Evolutionary conservation across 2,888 invertebrate species (phyloP).

Genomic region (Pinctada fucata): DNA sequence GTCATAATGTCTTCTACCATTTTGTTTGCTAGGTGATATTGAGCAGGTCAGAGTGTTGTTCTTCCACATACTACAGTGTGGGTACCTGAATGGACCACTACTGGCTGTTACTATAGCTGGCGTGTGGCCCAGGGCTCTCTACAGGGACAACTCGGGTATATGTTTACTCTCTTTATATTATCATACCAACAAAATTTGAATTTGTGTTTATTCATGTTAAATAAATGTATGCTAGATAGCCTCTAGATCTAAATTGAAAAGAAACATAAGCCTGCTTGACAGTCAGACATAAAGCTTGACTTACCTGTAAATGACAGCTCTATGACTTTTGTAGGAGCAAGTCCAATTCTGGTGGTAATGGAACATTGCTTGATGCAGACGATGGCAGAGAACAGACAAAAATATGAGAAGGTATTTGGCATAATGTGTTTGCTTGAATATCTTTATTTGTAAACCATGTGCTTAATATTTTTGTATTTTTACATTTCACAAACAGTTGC

Average conservation of each 20-base stretch:
- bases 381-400: neutral
- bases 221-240: no score
- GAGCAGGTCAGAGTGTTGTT: conserved; percentile 50
- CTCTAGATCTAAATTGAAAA: no score
- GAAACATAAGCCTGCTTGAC: no score
- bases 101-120: conserved; percentile 52
- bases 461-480: neutral
- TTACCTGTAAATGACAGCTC: no score
- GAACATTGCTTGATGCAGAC: conserved; percentile 19
- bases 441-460: neutral
- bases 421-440: neutral
- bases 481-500: neutral
- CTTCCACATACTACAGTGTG: conserved; percentile 47
- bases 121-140: conserved; percentile 57
- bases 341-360: conserved; percentile 28
- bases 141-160: conserved; percentile 35
- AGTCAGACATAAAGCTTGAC: no score
- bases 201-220: no score
- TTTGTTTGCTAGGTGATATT: conserved; percentile 44
- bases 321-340: conserved; percentile 15
- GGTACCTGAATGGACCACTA: conserved; percentile 39
- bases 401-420: conserved; percentile 17
- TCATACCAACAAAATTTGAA: no score
- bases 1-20: no score
- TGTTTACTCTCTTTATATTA: neutral